A percentile compares a stretch with the other conserved stretches of the same genome.
Evolutionary conservation across 2,797 vertebrate genomes (phyloP).

Genomic region (Gephyroberyx darwinii): DNA sequence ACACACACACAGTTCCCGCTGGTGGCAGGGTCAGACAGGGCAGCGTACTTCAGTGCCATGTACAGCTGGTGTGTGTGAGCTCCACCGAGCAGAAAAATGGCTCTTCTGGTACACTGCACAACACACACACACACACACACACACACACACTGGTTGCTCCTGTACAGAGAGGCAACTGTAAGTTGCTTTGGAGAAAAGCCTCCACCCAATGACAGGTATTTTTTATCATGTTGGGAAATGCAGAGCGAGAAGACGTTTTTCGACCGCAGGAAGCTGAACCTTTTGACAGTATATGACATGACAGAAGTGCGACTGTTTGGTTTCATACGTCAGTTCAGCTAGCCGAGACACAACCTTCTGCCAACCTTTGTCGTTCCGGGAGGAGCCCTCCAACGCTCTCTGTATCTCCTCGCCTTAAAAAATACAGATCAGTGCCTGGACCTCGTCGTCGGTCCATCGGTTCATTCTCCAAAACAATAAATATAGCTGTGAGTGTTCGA

Average conservation of each 20-base stretch:
- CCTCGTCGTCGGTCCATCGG: too few relatives aligned
- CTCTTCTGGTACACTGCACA: constrained; percentile 51
- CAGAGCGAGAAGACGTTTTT: constrained; percentile 25
- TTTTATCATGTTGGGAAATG: constrained; percentile 34
- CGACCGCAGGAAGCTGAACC: too few relatives aligned
- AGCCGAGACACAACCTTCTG: too few relatives aligned
- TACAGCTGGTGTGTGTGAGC: constrained; percentile 69
- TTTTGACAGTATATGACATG: too few relatives aligned
- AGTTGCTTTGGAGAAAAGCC: constrained; percentile 16
- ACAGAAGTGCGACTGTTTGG: too few relatives aligned
- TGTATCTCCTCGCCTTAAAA: too few relatives aligned
- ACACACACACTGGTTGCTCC: constrained; percentile 41
- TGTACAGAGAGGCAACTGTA: constrained; percentile 1
- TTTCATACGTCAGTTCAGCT: too few relatives aligned
- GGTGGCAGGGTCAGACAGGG: constrained; percentile 30
- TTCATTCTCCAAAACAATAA: too few relatives aligned
- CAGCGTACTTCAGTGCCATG: constrained; percentile 43
- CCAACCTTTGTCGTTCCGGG: too few relatives aligned
- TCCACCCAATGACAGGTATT: background rate
- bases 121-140: background rate
- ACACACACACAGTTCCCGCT: constrained; percentile 32
- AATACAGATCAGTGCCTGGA: too few relatives aligned
- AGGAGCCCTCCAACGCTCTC: too few relatives aligned
- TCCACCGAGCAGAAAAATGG: constrained; percentile 64
- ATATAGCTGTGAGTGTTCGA: too few relatives aligned